These are phyloP conservation scores for Ceratotherium simum DNA, from an alignment of 2,113 vertebrate genomes.

Conservation along the genomic window DNA sequence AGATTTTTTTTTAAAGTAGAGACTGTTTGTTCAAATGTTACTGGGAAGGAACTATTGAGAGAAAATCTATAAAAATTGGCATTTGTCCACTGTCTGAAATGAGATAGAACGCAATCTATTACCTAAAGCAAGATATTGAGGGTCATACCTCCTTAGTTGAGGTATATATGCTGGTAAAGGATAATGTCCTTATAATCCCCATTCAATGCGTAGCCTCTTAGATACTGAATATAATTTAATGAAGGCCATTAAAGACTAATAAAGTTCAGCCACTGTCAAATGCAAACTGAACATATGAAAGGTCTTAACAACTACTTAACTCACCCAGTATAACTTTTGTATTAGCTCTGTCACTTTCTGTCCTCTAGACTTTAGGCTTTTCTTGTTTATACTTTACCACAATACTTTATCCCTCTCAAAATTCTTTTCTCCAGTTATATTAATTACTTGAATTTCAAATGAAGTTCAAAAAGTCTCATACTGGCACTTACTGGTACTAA, in stretches of 20 bases:
- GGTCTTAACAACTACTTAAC: conserved; percentile 65
- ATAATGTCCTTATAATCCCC: neutral
- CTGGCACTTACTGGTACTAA: conserved; percentile 35
- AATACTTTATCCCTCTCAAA: conserved; percentile 35
- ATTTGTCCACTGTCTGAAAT: neutral
- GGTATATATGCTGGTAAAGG: neutral
- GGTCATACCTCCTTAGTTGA: neutral
- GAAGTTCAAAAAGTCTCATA: conserved; percentile 29
- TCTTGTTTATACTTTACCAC: conserved; percentile 59
- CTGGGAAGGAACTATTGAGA: neutral
- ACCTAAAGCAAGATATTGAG: neutral
- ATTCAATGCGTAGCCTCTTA: conserved; percentile 3
- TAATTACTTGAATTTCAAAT: conserved; percentile 66
- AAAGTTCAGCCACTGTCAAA: conserved; percentile 80
- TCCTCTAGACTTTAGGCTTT: conserved; percentile 64
- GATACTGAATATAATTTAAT: conserved; percentile 78
- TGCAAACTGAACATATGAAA: conserved; percentile 67
- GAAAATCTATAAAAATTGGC: neutral
- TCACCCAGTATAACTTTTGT: conserved; percentile 44
- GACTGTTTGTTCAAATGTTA: neutral
- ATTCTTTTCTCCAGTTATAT: conserved; percentile 46
- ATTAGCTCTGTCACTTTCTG: conserved; percentile 64
- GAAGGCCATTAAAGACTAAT: conserved; percentile 75
- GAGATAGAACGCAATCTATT: neutral
- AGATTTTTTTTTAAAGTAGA: neutral